Evolutionary conservation across 2,888 invertebrate species (phyloP), one percentile per base, ranked within the genome.

Genomic region (Brenthis ino): DNA sequence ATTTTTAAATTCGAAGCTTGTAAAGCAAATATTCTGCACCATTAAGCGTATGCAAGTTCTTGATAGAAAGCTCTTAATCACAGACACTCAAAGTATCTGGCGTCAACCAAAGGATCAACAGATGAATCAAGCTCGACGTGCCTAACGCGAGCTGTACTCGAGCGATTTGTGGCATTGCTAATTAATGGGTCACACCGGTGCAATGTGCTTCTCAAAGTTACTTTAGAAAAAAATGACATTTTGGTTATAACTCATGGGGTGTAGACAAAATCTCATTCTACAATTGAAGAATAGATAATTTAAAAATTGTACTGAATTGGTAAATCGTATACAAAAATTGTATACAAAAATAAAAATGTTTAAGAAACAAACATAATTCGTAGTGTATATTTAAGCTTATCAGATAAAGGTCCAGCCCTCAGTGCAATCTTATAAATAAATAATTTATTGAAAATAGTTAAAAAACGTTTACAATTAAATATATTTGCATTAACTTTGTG

Each of bases 81-180:
- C 43, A 48, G 65, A 43, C 47, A 12, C 20, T 48, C 58, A 58
- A 55, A 60, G 37, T 57, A 65, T 57, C 47, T 8, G 14, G 33
- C 68, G 53, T 67, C 61, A 33, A 67, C 50, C 51, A 67, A 63
- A 43, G 56, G 55, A 70, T 72, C 67, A 72, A 70, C 65, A 70
- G 63, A 64, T 65, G 67, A 68, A 63, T 65, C 67, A 61, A 70
- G 58, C 60, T 67, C 55, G 64, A 67, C 51, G 67, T 61, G 65
- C 47, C 70, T 65, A 65, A 68, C 61, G 57, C 63, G 65, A 57
- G 67, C 57, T 70, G 67, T 68, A 56, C 54, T 57, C 65, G 65
- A 68, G 57, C 70, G 65, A 68, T 70, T 72, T 70, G 72, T 65
- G 70, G 68, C 55, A 58, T 54, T 56, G 64, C 57, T 67, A 70